A percentile compares a stretch with the other conserved stretches of the same genome.
Evolutionary conservation across 2,797 vertebrate species (phyloP).

Genomic region (Urophycis tenuis): DNA sequence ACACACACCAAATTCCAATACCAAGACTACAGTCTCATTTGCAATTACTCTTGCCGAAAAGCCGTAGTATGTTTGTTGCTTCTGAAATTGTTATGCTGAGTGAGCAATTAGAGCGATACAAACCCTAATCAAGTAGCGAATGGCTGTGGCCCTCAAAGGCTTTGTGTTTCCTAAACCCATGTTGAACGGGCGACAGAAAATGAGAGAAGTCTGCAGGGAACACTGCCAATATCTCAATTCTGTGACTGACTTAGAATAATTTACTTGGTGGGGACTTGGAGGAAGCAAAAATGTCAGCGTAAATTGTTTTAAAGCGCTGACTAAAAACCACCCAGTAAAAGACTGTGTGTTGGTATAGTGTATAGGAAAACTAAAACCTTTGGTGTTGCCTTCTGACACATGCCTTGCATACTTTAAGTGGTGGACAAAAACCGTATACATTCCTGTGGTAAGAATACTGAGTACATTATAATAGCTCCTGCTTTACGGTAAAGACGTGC

Average conservation of each 20-base stretch:
- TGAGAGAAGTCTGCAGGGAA: not conserved
- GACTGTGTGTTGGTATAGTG: no score
- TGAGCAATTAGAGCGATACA: conserved; percentile 9
- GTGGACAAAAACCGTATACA: not conserved
- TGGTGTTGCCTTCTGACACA: not conserved
- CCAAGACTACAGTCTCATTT: conserved; percentile 14
- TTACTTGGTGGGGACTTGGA: no score
- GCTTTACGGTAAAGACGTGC: not conserved
- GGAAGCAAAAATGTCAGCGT: no score
- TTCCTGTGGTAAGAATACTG: not conserved
- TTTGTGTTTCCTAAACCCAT: no score
- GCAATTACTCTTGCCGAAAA: not conserved
- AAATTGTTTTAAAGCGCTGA: no score
- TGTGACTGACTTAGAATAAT: not conserved
- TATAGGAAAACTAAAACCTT: no score
- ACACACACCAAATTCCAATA: conserved; percentile 2
- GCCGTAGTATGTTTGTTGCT: not conserved
- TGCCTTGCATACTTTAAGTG: not conserved
- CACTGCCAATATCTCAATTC: not conserved
- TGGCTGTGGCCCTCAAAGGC: not conserved
- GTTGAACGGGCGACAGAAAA: not conserved
- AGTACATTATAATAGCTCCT: not conserved
- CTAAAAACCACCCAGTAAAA: no score
- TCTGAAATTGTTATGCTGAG: not conserved
- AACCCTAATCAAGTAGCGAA: not conserved